A percentile compares a stretch with the other conserved stretches of the same genome.
Evolutionary conservation across 2,797 vertebrate genomes (phyloP).

Genomic region (Orientallactaga sibirica): DNA sequence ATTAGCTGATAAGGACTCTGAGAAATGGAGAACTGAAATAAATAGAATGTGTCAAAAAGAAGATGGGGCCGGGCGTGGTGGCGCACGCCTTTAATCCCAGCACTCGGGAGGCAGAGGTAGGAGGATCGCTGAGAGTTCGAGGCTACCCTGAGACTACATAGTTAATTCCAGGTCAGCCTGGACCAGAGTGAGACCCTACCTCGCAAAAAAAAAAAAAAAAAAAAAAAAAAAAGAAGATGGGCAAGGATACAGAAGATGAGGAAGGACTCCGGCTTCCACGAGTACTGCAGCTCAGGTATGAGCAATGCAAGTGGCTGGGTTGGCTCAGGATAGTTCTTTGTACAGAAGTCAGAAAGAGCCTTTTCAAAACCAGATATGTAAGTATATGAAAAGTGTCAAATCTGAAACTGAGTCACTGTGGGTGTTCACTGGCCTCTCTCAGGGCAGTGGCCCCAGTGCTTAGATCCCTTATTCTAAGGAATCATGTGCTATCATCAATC

Average conservation of each 20-base stretch:
- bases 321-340: rapidly evolving
- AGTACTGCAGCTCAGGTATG: background rate
- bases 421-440: background rate
- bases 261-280: background rate
- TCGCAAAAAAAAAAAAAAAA: too few species aligned
- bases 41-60: background rate
- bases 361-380: background rate
- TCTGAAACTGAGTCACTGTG: background rate
- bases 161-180: too few species aligned
- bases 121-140: too few species aligned
- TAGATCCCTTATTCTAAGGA: background rate
- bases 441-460: background rate
- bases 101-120: too few species aligned
- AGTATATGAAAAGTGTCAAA: background rate
- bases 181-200: too few species aligned
- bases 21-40: background rate
- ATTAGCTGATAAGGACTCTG: background rate
- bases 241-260: background rate
- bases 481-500: background rate
- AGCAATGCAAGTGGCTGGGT: too few species aligned
- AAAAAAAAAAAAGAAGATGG: too few species aligned
- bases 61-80: too few species aligned
- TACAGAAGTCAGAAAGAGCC: background rate
- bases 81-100: too few species aligned
- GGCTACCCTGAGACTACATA: too few species aligned